Conservation (phyloP, 2,797 vertebrate species). For the Morus bassanus region DNA sequence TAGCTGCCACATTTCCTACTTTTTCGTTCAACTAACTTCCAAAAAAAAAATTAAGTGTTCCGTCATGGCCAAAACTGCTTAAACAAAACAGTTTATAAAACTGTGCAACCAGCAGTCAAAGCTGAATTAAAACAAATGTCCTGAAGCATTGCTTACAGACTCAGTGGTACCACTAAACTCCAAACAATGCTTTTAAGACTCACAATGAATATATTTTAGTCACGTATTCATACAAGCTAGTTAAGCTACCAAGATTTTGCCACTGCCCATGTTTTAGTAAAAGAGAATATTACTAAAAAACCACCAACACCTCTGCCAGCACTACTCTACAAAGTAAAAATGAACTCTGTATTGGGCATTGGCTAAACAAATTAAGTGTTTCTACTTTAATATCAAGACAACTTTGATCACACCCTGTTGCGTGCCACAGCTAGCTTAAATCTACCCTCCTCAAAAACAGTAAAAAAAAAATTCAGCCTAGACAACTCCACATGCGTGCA, state of each 20-base stretch:
- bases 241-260: background rate
- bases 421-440: background rate
- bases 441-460: background rate
- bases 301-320: background rate
- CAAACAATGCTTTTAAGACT: background rate
- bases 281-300: background rate
- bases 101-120: background rate
- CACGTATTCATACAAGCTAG: background rate
- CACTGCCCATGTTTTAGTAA: background rate
- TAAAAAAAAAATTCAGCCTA: background rate
- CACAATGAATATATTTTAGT: background rate
- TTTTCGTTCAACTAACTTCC: background rate
- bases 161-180: background rate
- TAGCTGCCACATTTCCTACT: background rate
- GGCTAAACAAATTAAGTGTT: background rate
- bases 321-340: background rate
- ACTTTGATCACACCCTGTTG: rapidly evolving
- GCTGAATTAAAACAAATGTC: background rate
- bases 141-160: background rate
- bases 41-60: background rate
- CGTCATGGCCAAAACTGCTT: background rate
- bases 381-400: background rate
- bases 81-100: background rate
- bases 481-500: background rate
- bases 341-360: background rate